Percentiles rank a stretch among this genome's conserved stretches.
These are phyloP conservation scores for Lumbricus terrestris DNA, from an alignment of 2,888 invertebrate genomes.

Conservation along the genomic window DNA sequence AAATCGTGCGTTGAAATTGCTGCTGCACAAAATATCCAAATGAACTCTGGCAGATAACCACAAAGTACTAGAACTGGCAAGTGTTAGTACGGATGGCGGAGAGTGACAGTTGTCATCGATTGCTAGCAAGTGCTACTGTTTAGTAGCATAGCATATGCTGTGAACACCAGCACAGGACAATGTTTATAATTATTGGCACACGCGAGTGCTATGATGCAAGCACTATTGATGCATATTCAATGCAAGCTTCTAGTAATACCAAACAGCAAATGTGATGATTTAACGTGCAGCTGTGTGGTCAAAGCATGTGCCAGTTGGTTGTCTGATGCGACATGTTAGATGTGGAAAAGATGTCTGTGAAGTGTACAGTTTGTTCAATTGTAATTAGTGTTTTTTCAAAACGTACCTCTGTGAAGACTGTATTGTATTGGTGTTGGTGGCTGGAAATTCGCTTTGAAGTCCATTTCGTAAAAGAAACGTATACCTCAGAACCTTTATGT, in stretches of 20 bases:
- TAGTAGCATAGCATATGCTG: neutral
- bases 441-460: neutral
- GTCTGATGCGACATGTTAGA: neutral
- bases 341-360: neutral
- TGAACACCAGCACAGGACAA: neutral
- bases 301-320: neutral
- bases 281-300: neutral
- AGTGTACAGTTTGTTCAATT: neutral
- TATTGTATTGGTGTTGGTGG: neutral
- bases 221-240: neutral
- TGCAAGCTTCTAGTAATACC: neutral
- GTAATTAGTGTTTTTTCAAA: neutral
- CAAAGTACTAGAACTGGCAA: neutral
- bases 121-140: neutral
- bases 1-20: neutral
- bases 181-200: neutral
- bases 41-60: neutral
- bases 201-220: neutral
- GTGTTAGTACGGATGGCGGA: neutral
- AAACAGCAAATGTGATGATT: neutral
- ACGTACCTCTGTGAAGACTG: neutral
- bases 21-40: neutral
- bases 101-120: neutral
- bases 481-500: neutral
- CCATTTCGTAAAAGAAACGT: neutral